Percentiles rank a stretch among this genome's conserved stretches.
Evolutionary conservation across 1,140 invertebrate species (phyloP).

Genomic region (Orussus abietinus): DNA sequence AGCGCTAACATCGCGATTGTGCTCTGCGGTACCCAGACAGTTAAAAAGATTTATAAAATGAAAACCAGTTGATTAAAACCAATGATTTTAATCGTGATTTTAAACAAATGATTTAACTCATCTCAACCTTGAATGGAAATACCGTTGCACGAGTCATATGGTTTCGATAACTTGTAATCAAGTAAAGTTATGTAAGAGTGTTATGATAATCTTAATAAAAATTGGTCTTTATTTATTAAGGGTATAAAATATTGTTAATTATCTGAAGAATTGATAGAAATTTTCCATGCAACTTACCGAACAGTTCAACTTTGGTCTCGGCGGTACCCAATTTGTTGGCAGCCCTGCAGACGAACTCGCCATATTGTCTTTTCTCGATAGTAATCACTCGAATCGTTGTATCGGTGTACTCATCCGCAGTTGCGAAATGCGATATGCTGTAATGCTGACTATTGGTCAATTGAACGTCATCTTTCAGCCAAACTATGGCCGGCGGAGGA

Average conservation of each 20-base stretch:
- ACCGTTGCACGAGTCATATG: too few relatives aligned
- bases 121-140: too few relatives aligned
- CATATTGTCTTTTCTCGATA: constrained; percentile 87
- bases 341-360: constrained; percentile 80
- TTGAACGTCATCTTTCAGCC: constrained; percentile 78
- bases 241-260: constrained; percentile 11
- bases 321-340: constrained; percentile 81
- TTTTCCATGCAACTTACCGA: constrained; percentile 64
- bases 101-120: too few relatives aligned
- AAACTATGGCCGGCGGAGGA: constrained; percentile 81
- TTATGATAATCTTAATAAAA: too few relatives aligned
- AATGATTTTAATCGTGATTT: too few relatives aligned
- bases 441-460: constrained; percentile 88
- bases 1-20: too few relatives aligned
- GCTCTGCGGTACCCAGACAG: too few relatives aligned
- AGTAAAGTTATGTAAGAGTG: too few relatives aligned
- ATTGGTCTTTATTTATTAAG: too few relatives aligned
- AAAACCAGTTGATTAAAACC: too few relatives aligned
- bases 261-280: background rate
- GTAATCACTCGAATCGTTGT: constrained; percentile 85
- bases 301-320: constrained; percentile 74
- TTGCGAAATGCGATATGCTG: constrained; percentile 83
- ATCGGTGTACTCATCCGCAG: constrained; percentile 85
- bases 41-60: too few relatives aligned
- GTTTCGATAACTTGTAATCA: too few relatives aligned